Evolutionary conservation across 2,113 vertebrate species (phyloP).

Genomic region (Aphyosemion australe): DNA sequence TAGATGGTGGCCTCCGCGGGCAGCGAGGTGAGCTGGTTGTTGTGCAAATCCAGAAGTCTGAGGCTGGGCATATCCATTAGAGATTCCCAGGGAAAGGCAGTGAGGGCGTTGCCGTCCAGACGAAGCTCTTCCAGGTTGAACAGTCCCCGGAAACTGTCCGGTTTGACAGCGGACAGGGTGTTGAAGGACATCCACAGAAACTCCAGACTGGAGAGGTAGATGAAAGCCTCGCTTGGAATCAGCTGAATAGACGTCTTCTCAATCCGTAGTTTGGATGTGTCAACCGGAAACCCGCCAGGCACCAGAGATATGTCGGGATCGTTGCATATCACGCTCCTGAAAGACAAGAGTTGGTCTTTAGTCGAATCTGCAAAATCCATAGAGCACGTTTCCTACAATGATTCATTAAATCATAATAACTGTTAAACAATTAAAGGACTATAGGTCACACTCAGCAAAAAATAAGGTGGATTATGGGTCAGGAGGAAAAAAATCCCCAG

Average conservation of each 20-base stretch:
- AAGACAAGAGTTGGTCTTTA: neutral
- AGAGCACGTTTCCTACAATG: neutral
- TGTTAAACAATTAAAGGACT: neutral
- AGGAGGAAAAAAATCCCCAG: slow-evolving; percentile 1
- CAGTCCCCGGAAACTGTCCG: slow-evolving; percentile 86
- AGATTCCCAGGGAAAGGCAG: slow-evolving; percentile 92
- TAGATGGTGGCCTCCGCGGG: slow-evolving; percentile 85
- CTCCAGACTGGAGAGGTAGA: slow-evolving; percentile 86
- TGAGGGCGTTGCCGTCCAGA: slow-evolving; percentile 88
- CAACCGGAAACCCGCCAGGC: slow-evolving; percentile 86
- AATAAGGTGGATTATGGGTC: slow-evolving; percentile 6
- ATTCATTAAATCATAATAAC: neutral
- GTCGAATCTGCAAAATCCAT: neutral
- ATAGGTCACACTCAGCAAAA: neutral
- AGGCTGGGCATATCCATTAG: slow-evolving; percentile 87
- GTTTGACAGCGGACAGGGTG: slow-evolving; percentile 81
- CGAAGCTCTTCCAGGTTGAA: slow-evolving; percentile 88
- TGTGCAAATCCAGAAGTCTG: slow-evolving; percentile 92
- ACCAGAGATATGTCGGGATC: slow-evolving; percentile 91
- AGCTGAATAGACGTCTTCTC: slow-evolving; percentile 91
- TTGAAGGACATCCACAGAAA: slow-evolving; percentile 98
- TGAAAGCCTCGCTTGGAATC: slow-evolving; percentile 88
- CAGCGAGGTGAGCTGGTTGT: slow-evolving; percentile 86
- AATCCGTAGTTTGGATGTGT: slow-evolving; percentile 89
- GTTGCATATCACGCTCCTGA: slow-evolving; percentile 92